Conservation (phyloP, 1,140 invertebrate genomes). For the Bombus affinis region DNA sequence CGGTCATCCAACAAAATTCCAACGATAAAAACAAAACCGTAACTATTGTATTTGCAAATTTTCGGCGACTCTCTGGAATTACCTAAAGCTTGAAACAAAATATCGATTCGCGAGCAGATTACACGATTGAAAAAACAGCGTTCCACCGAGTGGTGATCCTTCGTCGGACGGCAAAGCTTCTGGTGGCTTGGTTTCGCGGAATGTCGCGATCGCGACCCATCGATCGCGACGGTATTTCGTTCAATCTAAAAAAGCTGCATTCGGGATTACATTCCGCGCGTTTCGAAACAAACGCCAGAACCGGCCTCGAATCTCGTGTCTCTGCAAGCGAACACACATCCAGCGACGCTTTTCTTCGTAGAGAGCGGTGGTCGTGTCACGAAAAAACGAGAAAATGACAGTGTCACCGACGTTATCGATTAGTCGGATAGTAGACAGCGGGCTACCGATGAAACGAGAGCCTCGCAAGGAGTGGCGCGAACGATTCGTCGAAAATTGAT, state of each 20-base stretch:
- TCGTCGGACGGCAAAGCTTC: too few relatives aligned
- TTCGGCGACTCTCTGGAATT: neutral
- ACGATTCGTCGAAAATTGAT: slow-evolving; percentile 51
- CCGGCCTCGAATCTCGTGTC: neutral
- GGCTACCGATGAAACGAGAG: neutral
- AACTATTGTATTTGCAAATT: neutral
- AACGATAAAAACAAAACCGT: neutral
- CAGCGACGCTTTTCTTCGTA: neutral
- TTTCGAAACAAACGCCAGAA: neutral
- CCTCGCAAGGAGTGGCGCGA: neutral
- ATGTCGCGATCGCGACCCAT: neutral
- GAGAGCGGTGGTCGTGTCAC: neutral
- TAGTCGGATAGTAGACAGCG: neutral
- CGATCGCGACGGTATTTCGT: neutral
- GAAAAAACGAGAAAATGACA: neutral
- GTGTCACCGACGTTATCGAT: slow-evolving; percentile 12
- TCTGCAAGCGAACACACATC: neutral
- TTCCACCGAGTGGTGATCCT: neutral
- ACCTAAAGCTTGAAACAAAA: neutral
- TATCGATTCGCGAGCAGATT: neutral
- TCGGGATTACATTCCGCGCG: neutral
- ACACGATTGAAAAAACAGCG: neutral
- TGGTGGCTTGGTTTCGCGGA: neutral
- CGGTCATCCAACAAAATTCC: neutral
- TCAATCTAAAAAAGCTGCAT: neutral